Conservation (phyloP, 2,888 invertebrate species). For the Phasia obesa region DNA sequence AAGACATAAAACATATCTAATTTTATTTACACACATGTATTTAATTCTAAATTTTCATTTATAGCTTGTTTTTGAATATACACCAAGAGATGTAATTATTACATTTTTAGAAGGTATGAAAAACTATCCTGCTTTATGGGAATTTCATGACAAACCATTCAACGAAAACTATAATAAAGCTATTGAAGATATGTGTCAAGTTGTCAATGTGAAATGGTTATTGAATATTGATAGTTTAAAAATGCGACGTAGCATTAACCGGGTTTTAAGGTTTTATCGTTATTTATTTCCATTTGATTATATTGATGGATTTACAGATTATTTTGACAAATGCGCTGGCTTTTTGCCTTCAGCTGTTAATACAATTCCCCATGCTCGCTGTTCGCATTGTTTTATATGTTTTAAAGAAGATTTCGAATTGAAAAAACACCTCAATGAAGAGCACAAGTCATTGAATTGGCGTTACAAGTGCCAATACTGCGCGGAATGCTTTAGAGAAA, state of each 20-base stretch:
- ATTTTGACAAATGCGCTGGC: conserved; percentile 39
- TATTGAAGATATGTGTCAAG: conserved; percentile 32
- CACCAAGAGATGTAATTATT: conserved; percentile 36
- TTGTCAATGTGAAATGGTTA: conserved; percentile 41
- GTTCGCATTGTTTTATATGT: conserved; percentile 44
- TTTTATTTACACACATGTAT: no score
- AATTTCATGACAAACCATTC: conserved; percentile 49
- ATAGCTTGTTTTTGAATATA: conserved; percentile 54
- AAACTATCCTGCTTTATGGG: conserved; percentile 50
- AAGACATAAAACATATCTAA: no score
- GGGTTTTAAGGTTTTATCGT: conserved; percentile 48
- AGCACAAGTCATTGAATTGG: conserved; percentile 47
- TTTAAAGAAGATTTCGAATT: conserved; percentile 25
- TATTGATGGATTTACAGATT: conserved; percentile 36
- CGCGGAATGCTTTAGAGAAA: conserved; percentile 36
- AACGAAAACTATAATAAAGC: conserved; percentile 34
- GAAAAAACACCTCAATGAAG: conserved; percentile 30
- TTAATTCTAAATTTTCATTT: not conserved
- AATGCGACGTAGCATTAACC: conserved; percentile 50
- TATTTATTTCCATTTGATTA: conserved; percentile 36
- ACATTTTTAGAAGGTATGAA: conserved; percentile 47
- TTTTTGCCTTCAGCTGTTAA: conserved; percentile 33
- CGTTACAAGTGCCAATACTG: conserved; percentile 50
- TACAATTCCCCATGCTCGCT: conserved; percentile 42
- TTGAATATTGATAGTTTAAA: conserved; percentile 28